A percentile compares a stretch with the other conserved stretches of the same genome.
These are phyloP conservation scores for Endotricha flammealis DNA, from an alignment of 2,888 invertebrate species.

Conservation along the genomic window DNA sequence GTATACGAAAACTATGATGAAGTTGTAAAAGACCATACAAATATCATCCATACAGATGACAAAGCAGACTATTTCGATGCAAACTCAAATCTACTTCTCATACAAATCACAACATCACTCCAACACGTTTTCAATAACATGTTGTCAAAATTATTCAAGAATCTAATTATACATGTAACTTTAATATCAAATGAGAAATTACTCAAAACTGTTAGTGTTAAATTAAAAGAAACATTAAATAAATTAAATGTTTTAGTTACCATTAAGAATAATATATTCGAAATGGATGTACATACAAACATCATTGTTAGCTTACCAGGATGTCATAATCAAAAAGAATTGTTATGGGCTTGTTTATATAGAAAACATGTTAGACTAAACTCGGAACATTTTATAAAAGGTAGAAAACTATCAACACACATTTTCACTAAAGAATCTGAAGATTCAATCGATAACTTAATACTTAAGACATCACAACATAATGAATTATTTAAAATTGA, in stretches of 20 bases:
- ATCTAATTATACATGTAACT: constrained; percentile 46
- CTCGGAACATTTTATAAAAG: constrained; percentile 53
- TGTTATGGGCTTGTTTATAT: constrained; percentile 46
- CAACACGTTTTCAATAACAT: constrained; percentile 36
- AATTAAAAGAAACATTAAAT: constrained; percentile 37
- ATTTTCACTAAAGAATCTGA: constrained; percentile 28
- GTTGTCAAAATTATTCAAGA: constrained; percentile 33
- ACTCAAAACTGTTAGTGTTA: constrained; percentile 45
- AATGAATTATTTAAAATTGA: constrained; percentile 36
- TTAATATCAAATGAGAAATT: constrained; percentile 31
- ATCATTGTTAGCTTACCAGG: constrained; percentile 49
- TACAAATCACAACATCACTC: constrained; percentile 35
- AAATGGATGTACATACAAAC: constrained; percentile 40
- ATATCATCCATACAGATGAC: constrained; percentile 41
- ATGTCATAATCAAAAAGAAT: constrained; percentile 38
- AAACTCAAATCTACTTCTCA: constrained; percentile 36
- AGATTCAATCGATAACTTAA: constrained; percentile 30
- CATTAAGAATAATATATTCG: constrained; percentile 23
- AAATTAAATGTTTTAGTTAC: constrained; percentile 43
- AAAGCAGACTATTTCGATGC: constrained; percentile 41
- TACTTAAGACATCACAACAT: too few relatives aligned
- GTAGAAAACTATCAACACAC: constrained; percentile 18
- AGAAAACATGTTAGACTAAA: constrained; percentile 34
- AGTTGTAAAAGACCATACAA: constrained; percentile 31
- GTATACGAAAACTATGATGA: constrained; percentile 53